phyloP scores from a whole-genome alignment of 92 coral and sea anemone genomes.

The Siderastrea siderea region DNA sequence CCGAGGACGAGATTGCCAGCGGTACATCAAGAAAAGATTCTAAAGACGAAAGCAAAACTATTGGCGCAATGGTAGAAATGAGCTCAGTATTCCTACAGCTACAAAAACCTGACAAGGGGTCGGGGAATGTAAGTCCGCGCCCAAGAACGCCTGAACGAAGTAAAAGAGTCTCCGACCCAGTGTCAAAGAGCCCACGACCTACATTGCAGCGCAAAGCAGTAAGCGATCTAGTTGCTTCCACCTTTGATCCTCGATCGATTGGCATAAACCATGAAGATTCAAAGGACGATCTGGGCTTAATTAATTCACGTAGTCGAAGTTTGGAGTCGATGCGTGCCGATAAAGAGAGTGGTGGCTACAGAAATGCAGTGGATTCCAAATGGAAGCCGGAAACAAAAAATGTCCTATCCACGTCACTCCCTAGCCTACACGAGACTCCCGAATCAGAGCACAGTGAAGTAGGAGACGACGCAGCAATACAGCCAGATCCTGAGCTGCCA shows the following conservation, averaged over 20 bases:
- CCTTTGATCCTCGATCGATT: not conserved
- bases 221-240: not conserved
- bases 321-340: slow-evolving; percentile 1
- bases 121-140: not conserved
- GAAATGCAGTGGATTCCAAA: not conserved
- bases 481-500: not conserved
- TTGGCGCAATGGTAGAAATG: slow-evolving; percentile 17
- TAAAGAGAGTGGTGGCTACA: not conserved
- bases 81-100: slow-evolving; percentile 32
- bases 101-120: not conserved
- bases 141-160: not conserved
- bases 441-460: not conserved
- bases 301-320: slow-evolving; percentile 23
- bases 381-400: slow-evolving; percentile 30
- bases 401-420: slow-evolving; percentile 8
- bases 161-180: not conserved
- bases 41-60: not conserved
- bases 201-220: slow-evolving; percentile 13
- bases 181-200: slow-evolving; percentile 17
- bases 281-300: slow-evolving; percentile 17
- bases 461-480: not conserved
- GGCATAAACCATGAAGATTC: not conserved
- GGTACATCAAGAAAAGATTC: not conserved
- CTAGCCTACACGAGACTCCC: not conserved
- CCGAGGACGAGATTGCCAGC: not conserved